phyloP scores from a whole-genome alignment of 2,113 vertebrate species.

The Panurus biarmicus region DNA sequence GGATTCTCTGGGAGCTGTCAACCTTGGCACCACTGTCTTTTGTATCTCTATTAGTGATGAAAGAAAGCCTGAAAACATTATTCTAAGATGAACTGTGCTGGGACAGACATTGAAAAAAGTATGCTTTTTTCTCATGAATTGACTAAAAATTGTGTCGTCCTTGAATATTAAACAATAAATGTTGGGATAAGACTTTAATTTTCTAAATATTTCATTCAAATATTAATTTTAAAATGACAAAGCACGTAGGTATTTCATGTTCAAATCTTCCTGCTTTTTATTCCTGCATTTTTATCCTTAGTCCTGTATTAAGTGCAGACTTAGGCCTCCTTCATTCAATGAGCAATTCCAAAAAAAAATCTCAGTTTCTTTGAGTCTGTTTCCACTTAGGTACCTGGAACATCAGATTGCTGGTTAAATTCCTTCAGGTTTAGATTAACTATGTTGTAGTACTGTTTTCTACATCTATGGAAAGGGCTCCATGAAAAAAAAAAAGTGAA shows the following conservation, averaged over 20 bases:
- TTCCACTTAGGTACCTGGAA: not conserved
- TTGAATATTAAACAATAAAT: not conserved
- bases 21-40: not conserved
- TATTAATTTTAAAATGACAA: not conserved
- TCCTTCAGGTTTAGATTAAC: not conserved
- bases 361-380: not conserved
- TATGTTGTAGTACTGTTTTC: not conserved
- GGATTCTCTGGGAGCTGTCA: conserved; percentile 1
- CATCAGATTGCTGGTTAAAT: not conserved
- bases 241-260: not conserved
- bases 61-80: not conserved
- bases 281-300: not conserved
- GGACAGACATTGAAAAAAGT: not conserved
- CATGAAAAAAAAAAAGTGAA: not conserved
- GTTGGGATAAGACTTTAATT: not conserved
- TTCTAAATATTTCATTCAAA: not conserved
- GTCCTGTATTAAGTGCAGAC: not conserved
- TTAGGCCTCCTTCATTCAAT: not conserved
- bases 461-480: not conserved
- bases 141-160: not conserved
- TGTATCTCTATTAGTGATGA: not conserved
- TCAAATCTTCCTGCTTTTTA: not conserved
- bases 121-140: not conserved
- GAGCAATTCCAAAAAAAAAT: not conserved
- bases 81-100: not conserved